phyloP scores from a whole-genome alignment of 2,797 vertebrate genomes.

The Tokudaia muenninki region DNA sequence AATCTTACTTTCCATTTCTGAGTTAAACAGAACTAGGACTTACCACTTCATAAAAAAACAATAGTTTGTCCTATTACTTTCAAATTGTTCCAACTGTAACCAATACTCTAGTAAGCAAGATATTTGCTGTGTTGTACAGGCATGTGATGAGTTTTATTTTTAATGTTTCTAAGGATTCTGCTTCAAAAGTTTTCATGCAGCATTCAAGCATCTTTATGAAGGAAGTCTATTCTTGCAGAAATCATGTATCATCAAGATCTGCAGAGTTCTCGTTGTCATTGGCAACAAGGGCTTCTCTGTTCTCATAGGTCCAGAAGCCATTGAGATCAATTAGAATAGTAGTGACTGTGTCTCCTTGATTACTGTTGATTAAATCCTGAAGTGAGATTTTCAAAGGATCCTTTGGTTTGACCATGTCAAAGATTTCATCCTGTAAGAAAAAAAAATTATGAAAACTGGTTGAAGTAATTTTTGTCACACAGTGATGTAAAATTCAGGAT shows the following conservation, averaged over 20 bases:
- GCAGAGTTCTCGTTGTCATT: conserved; percentile 92
- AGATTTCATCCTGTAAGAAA: conserved; percentile 96
- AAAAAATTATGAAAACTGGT: conserved; percentile 54
- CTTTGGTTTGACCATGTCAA: conserved; percentile 99
- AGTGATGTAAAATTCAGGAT: conserved; percentile 34
- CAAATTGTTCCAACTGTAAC: background rate
- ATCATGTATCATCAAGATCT: conserved; percentile 94
- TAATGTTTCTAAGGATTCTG: conserved; percentile 65
- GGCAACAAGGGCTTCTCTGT: conserved; percentile 97
- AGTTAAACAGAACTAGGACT: conserved; percentile 59
- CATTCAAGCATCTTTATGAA: conserved; percentile 59
- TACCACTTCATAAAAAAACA: conserved; percentile 14
- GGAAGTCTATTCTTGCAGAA: conserved; percentile 64
- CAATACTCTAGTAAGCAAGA: conserved; percentile 43
- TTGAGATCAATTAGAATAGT: conserved; percentile 99
- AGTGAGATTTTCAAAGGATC: conserved; percentile 97
- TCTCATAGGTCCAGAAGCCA: conserved; percentile 99
- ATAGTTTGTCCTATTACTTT: conserved; percentile 62
- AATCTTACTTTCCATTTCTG: conserved; percentile 42
- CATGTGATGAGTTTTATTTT: conserved; percentile 77
- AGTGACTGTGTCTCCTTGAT: conserved; percentile 97
- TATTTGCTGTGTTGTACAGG: conserved; percentile 55
- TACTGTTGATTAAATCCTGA: conserved; percentile 97
- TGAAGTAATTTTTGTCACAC: conserved; percentile 25
- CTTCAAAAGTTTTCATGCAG: conserved; percentile 66